Evolutionary conservation across 2,113 vertebrate genomes (phyloP), one percentile per base, ranked within the genome.

Genomic region (Pithys albifrons): DNA sequence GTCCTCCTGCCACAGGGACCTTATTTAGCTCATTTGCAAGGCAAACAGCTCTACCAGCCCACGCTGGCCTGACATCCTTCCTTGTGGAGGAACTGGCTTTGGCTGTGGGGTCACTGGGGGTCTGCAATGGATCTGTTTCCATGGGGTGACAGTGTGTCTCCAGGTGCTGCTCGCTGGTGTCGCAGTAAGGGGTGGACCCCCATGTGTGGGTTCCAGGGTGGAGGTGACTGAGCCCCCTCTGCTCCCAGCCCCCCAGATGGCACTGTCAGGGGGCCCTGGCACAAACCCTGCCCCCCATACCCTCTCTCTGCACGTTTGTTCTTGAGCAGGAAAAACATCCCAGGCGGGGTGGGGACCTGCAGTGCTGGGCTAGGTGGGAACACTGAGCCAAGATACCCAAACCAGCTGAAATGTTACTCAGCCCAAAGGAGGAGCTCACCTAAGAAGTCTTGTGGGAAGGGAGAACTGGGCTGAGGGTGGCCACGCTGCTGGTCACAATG

Each of bases 1-100:
- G 15, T 51, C 58, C 66, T 91, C 41, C 91, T 89, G 80, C 84
- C 69, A 29, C 71, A 3, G 64, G 66, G 62, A 91, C 89, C 86
- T 69, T 16, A 13, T 52, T 83, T 5, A 49, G 33, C 72, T 94
- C 57, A 88, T 96, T 97, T 96, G 94, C 94, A 96, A 96, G 82
- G 90, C 76, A 97, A 96, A 96, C 29, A 37, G 67, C 85, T 12
- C 83, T 41, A 87, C 75, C 70, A 45, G 62, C 64, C 92, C 41
- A 5, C 1, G 12, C 49, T 6, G 52, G 41, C 70, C 76, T n/a
- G 72, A 41, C 67, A 24, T 91, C 88, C 39, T 74, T 76, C 88
- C 81, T 82, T 4, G 2, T 37, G 37, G 13, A 41, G n/a, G 39
- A 74, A 29, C 39, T 8, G 80, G 3, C 22, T 64, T 41, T 7